Percentiles rank a stretch among this genome's conserved stretches.
Evolutionary conservation across 37 sponge, comb jelly and placozoan species (phyloP).

Genomic region (Oopsacas minuta): DNA sequence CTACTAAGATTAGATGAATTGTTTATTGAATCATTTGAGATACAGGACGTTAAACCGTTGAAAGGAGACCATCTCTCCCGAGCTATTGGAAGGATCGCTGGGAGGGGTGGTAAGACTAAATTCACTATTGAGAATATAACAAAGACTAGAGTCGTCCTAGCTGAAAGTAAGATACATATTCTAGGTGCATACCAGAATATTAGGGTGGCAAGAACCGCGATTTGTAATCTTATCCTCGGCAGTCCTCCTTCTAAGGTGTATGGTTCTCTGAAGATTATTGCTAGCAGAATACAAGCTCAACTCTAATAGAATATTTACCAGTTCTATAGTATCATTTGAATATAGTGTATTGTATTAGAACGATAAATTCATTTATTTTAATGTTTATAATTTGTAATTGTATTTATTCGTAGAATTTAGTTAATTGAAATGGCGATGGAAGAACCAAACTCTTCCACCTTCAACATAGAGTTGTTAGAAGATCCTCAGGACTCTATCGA

Average conservation of each 20-base stretch:
- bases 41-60: conserved; percentile 83
- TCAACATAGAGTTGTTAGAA: background rate
- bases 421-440: background rate
- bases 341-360: background rate
- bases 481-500: background rate
- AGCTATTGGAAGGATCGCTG: conserved; percentile 98
- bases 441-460: background rate
- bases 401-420: background rate
- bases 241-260: conserved; percentile 97
- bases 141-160: conserved; percentile 91
- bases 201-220: conserved; percentile 83
- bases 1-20: conserved; percentile 90
- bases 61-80: conserved; percentile 95
- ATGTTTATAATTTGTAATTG: background rate
- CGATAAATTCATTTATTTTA: background rate
- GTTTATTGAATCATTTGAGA: conserved; percentile 90
- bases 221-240: conserved; percentile 89
- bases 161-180: conserved; percentile 98
- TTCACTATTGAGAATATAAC: conserved; percentile 99
- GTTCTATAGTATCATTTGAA: background rate
- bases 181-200: conserved; percentile 96
- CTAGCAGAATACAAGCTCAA: conserved; percentile 36
- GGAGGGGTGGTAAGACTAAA: conserved; percentile 95
- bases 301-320: background rate
- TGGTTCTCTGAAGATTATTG: conserved; percentile 80